phyloP scores from a whole-genome alignment of 2,888 invertebrate genomes.

The Zaprionus lineosus region DNA sequence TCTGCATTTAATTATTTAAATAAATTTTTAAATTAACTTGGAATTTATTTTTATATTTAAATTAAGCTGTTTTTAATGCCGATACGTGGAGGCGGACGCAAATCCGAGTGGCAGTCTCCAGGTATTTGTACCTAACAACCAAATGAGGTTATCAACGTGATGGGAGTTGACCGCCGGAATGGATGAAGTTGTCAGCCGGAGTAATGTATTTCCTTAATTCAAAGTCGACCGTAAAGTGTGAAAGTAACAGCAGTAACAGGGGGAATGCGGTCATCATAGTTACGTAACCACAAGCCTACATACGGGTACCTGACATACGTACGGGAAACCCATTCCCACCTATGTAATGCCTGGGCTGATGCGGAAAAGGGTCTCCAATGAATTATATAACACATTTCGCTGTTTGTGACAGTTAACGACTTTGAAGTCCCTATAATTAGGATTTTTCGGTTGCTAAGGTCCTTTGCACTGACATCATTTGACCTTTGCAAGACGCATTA shows the following conservation, averaged over 20 bases:
- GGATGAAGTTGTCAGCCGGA: background rate
- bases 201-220: background rate
- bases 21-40: too few relatives aligned
- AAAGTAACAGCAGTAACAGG: conserved; percentile 6
- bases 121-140: too few relatives aligned
- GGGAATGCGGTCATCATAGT: conserved; percentile 65
- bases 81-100: too few relatives aligned
- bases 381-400: conserved; percentile 65
- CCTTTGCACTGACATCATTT: conserved; percentile 36
- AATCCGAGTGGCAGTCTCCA: too few relatives aligned
- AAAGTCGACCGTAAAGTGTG: conserved; percentile 1
- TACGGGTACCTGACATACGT: too few relatives aligned
- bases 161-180: background rate
- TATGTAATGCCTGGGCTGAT: too few relatives aligned
- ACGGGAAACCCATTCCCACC: too few relatives aligned
- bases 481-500: too few relatives aligned
- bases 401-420: conserved; percentile 47
- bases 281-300: conserved; percentile 43
- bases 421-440: conserved; percentile 25
- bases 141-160: background rate
- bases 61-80: too few relatives aligned
- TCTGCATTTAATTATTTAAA: conserved; percentile 18
- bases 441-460: conserved; percentile 4
- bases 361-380: conserved; percentile 56
- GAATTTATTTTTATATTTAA: too few relatives aligned